phyloP scores from a whole-genome alignment of 2,797 vertebrate species.

The Onychomys torridus region DNA sequence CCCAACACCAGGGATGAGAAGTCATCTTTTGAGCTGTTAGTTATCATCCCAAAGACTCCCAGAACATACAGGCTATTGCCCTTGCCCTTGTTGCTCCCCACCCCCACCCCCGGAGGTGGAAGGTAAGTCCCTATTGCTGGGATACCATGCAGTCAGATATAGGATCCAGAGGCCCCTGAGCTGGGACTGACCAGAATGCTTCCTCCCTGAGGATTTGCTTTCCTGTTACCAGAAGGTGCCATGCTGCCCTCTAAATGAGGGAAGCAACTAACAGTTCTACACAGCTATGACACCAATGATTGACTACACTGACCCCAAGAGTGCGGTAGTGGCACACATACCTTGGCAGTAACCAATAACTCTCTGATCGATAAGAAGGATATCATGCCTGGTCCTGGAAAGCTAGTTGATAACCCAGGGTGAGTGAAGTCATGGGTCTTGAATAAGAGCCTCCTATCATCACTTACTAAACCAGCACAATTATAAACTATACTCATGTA shows the following conservation, averaged over 20 bases:
- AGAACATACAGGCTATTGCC: neutral
- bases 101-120: neutral
- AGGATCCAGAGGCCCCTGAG: neutral
- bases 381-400: neutral
- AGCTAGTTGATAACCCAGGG: neutral
- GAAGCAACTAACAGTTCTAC: neutral
- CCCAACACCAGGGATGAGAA: neutral
- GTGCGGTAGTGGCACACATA: neutral
- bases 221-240: neutral
- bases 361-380: neutral
- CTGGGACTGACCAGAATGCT: neutral
- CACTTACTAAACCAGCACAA: neutral
- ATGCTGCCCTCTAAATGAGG: neutral
- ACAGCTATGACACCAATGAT: neutral
- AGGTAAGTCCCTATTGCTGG: too few species aligned
- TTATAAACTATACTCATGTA: neutral
- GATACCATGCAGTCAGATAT: neutral
- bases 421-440: neutral
- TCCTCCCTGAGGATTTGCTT: neutral
- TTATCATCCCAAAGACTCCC: neutral
- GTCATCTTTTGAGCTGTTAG: neutral
- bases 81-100: too few species aligned
- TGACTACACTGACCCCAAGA: neutral
- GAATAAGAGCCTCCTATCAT: neutral
- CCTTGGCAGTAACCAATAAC: neutral